These are phyloP conservation scores for Heliocidaris tuberculata DNA, from an alignment of 35 echinoderm and acorn worm genomes.

Conservation along the genomic window DNA sequence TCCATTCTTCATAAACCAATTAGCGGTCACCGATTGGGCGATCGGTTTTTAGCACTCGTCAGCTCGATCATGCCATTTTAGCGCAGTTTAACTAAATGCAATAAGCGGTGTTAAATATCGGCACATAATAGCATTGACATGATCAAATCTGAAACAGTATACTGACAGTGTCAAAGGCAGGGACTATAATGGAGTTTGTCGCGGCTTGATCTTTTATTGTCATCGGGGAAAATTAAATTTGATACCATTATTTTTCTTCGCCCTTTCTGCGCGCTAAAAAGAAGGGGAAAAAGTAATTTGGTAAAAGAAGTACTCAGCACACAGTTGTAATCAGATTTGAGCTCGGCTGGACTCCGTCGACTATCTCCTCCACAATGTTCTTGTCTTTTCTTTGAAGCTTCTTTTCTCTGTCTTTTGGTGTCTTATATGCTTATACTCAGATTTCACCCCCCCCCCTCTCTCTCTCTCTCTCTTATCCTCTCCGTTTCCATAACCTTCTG, in stretches of 20 bases:
- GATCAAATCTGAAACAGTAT: slow-evolving; percentile 38
- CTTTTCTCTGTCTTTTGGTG: slow-evolving; percentile 10
- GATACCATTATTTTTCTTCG: slow-evolving; percentile 53
- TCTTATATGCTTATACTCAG: background rate
- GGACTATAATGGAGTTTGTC: slow-evolving; percentile 41
- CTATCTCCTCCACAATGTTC: background rate
- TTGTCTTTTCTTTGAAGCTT: background rate
- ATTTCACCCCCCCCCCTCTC: background rate
- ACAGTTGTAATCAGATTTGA: slow-evolving; percentile 29
- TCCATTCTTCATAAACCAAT: slow-evolving; percentile 39
- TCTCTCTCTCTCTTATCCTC: background rate
- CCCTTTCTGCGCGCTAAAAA: slow-evolving; percentile 18
- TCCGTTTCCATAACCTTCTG: too few relatives aligned
- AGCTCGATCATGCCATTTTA: slow-evolving; percentile 46
- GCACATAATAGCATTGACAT: slow-evolving; percentile 48
- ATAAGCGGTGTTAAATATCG: slow-evolving; percentile 49
- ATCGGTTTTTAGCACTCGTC: slow-evolving; percentile 48
- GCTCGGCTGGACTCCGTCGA: slow-evolving; percentile 22
- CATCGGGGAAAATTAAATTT: slow-evolving; percentile 50
- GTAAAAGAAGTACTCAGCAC: slow-evolving; percentile 50
- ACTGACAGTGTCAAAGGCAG: slow-evolving; percentile 31
- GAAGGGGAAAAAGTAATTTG: slow-evolving; percentile 33
- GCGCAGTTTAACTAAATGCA: slow-evolving; percentile 52
- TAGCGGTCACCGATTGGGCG: slow-evolving; percentile 45
- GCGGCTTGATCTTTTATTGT: slow-evolving; percentile 51